Percentiles rank a stretch among this genome's conserved stretches.
phyloP scores from a whole-genome alignment of 2,797 vertebrate genomes.

The Gobio occitaniae region DNA sequence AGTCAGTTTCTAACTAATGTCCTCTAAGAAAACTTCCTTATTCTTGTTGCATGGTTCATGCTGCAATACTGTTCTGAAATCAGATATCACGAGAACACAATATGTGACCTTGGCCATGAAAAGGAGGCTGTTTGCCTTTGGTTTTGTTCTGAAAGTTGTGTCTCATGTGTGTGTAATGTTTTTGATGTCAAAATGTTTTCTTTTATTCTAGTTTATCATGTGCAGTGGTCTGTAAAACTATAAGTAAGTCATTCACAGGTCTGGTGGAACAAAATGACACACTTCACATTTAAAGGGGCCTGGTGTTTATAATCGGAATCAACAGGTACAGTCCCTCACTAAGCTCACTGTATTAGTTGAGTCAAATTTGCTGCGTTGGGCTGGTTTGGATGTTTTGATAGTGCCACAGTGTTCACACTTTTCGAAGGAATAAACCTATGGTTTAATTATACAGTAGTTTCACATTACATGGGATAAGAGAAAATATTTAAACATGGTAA shows the following conservation, averaged over 20 bases:
- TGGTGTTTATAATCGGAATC: background rate
- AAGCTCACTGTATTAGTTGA: too few species aligned
- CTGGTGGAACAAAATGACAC: background rate
- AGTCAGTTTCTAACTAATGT: background rate
- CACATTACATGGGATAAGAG: background rate
- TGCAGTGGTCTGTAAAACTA: background rate
- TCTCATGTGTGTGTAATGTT: background rate
- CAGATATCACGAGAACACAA: background rate
- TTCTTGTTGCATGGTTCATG: background rate
- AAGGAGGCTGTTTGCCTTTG: slow-evolving; percentile 10
- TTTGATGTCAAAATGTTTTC: background rate
- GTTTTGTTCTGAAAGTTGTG: background rate
- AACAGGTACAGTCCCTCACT: background rate
- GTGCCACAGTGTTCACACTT: background rate
- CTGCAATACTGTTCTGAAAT: background rate
- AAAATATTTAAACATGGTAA: background rate
- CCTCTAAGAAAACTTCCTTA: background rate
- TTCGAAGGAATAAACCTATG: background rate
- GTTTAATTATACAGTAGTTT: background rate
- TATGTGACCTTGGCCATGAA: slow-evolving; percentile 15
- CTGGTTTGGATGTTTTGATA: background rate
- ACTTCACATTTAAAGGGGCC: background rate
- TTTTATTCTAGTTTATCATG: background rate
- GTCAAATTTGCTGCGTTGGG: background rate
- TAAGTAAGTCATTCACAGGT: background rate